Evolutionary conservation across 2,113 vertebrate species (phyloP).

Genomic region (Tragelaphus buxtoni): DNA sequence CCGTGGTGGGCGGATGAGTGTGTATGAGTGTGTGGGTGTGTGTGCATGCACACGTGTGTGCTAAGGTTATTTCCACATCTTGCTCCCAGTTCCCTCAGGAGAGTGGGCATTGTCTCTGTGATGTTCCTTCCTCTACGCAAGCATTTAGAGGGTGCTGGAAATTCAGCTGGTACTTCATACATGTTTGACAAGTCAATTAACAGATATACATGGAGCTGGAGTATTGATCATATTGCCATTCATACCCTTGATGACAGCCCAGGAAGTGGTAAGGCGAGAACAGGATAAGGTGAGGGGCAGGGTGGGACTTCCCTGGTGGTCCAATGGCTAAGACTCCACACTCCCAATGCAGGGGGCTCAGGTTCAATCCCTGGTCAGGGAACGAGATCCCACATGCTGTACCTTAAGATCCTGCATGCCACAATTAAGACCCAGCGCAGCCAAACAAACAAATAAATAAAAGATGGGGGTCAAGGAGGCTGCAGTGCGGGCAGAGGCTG

Average conservation of each 20-base stretch:
- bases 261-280: neutral
- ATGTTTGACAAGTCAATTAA: neutral
- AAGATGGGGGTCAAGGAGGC: neutral
- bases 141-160: neutral
- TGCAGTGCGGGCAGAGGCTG: neutral
- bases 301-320: neutral
- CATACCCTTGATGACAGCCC: neutral
- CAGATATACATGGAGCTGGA: neutral
- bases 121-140: neutral
- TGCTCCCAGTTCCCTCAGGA: neutral
- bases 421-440: neutral
- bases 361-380: neutral
- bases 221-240: neutral
- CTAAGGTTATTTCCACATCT: neutral
- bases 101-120: neutral
- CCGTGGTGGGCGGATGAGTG: neutral
- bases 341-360: neutral
- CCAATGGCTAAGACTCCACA: neutral
- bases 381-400: neutral
- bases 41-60: rapidly evolving
- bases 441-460: neutral
- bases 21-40: neutral
- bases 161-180: neutral
- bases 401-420: neutral
- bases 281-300: neutral